phyloP scores from a whole-genome alignment of 2,113 vertebrate genomes.

The Passer montanus region DNA sequence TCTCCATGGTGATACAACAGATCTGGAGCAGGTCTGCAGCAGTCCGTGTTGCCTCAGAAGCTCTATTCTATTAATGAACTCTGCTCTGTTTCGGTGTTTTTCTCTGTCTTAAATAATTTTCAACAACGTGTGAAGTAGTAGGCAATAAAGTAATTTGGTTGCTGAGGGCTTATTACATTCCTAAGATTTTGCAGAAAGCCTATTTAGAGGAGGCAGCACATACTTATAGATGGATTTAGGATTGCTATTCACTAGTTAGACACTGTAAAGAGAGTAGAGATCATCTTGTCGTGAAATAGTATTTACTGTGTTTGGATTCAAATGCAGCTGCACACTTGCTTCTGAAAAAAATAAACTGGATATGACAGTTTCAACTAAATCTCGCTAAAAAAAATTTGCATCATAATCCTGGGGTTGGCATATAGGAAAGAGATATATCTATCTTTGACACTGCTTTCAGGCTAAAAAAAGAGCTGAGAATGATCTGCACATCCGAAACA shows the following conservation, averaged over 20 bases:
- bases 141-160: slow-evolving; percentile 6
- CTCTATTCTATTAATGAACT: not conserved
- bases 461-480: not conserved
- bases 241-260: slow-evolving; percentile 1
- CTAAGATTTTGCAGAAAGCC: not conserved
- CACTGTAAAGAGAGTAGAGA: not conserved
- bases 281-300: not conserved
- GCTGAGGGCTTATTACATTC: not conserved
- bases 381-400: not conserved
- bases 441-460: not conserved
- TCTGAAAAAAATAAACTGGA: slow-evolving; percentile 10
- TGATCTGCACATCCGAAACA: not conserved
- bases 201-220: not conserved
- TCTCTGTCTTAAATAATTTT: slow-evolving; percentile 9
- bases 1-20: not conserved
- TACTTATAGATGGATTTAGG: not conserved
- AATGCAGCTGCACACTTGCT: not conserved
- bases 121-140: not conserved
- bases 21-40: not conserved
- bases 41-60: not conserved
- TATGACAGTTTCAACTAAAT: slow-evolving; percentile 17
- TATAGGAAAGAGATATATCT: not conserved
- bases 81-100: not conserved
- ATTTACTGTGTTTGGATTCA: slow-evolving; percentile 28
- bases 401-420: not conserved